Conservation (phyloP, 2,113 vertebrate species). For the Pelusios castaneus region DNA sequence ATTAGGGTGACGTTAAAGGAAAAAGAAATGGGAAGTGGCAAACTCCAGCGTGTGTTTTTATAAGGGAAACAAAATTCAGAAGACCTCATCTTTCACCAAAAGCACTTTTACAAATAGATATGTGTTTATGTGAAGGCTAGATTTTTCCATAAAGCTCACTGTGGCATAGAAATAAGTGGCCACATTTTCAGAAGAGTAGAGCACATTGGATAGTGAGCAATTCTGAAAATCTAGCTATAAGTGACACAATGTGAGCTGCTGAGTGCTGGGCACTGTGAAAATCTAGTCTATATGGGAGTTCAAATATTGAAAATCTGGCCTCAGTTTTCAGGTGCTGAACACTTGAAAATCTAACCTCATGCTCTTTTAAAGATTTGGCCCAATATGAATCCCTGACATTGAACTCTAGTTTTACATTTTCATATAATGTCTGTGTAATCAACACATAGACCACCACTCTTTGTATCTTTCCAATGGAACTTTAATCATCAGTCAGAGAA, state of each 20-base stretch:
- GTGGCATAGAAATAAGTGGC: neutral
- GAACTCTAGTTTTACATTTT: neutral
- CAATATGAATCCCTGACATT: neutral
- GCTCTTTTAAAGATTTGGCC: neutral
- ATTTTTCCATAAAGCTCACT: slow-evolving; percentile 24
- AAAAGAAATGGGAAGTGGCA: slow-evolving; percentile 50
- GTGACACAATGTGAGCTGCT: neutral
- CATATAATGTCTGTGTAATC: neutral
- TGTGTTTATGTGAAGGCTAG: neutral
- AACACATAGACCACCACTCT: neutral
- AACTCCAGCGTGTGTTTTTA: slow-evolving; percentile 22
- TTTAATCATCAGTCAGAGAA: neutral
- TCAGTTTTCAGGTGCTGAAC: neutral
- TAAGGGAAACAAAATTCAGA: neutral
- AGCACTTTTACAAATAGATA: neutral
- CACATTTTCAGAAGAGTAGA: slow-evolving; percentile 26
- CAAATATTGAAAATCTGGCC: slow-evolving; percentile 19
- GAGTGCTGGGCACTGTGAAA: neutral
- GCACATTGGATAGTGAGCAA: neutral
- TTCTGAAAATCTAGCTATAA: slow-evolving; percentile 14
- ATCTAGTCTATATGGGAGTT: neutral
- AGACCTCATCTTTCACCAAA: neutral
- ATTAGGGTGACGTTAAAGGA: slow-evolving; percentile 23
- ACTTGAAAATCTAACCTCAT: neutral
- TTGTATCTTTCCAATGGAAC: neutral